Percentiles rank a stretch among this genome's conserved stretches.
These are phyloP conservation scores for Kryptolebias marmoratus DNA, from an alignment of 2,113 vertebrate genomes.

Conservation along the genomic window DNA sequence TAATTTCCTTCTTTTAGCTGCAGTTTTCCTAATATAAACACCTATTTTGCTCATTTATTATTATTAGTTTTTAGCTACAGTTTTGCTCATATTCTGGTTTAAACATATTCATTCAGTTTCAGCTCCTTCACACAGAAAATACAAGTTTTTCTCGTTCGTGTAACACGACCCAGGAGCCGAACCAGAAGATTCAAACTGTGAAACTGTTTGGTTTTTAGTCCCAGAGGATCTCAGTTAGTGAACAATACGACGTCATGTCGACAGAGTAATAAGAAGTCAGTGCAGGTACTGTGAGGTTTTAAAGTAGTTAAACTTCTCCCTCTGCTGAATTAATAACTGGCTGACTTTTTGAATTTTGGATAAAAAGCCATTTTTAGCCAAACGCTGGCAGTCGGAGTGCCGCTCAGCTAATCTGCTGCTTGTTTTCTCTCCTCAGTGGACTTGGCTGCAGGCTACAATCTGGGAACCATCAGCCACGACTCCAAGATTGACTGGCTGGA, in stretches of 20 bases:
- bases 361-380: constrained; percentile 7
- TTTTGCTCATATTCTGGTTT: too few species aligned
- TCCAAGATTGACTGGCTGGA: constrained; percentile 96
- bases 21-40: too few species aligned
- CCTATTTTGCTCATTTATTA: too few species aligned
- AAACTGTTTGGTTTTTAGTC: too few species aligned
- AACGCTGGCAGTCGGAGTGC: neutral
- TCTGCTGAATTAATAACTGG: constrained; percentile 4
- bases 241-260: neutral
- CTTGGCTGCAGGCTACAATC: constrained; percentile 84
- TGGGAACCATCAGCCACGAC: constrained; percentile 89
- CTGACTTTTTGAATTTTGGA: constrained; percentile 11
- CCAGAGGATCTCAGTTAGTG: too few species aligned
- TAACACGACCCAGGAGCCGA: too few species aligned
- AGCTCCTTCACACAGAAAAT: too few species aligned
- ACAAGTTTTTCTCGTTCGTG: neutral
- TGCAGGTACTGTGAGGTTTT: neutral
- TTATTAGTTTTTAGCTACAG: too few species aligned
- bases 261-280: constrained; percentile 4
- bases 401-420: constrained; percentile 6
- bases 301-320: constrained; percentile 14
- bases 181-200: too few species aligned
- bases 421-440: constrained; percentile 84
- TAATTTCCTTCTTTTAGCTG: too few species aligned
- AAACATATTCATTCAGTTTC: too few species aligned